These are phyloP conservation scores for Solenopsis fugax DNA, from an alignment of 1,140 invertebrate genomes.

Conservation along the genomic window DNA sequence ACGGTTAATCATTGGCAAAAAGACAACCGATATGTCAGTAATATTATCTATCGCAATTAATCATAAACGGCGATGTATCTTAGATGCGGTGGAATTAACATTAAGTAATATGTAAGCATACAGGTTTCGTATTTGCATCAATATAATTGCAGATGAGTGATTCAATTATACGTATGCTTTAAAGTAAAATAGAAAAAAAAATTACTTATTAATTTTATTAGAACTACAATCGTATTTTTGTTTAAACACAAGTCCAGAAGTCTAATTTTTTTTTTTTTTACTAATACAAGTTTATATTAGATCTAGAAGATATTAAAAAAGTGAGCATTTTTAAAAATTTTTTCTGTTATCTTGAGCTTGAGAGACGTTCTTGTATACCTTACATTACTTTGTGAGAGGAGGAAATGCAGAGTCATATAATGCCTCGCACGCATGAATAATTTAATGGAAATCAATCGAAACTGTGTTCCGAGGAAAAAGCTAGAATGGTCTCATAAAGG, in stretches of 20 bases:
- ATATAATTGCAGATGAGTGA: background rate
- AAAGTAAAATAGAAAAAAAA: background rate
- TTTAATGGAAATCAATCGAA: background rate
- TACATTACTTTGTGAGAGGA: background rate
- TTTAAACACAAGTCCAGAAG: background rate
- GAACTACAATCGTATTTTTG: background rate
- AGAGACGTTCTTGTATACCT: background rate
- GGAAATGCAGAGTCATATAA: conserved; percentile 10
- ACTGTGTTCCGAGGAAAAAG: background rate
- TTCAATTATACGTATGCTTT: background rate
- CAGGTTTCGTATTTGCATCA: background rate
- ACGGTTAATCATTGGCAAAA: conserved; percentile 59
- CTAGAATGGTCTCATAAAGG: conserved; percentile 40
- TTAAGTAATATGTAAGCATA: background rate
- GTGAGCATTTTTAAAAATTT: background rate
- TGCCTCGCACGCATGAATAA: background rate
- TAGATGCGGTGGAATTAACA: background rate
- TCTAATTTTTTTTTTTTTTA: too few species aligned
- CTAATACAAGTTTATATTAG: background rate
- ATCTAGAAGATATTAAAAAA: background rate
- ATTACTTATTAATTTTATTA: background rate
- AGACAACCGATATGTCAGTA: conserved; percentile 30
- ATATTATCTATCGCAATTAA: conserved; percentile 45
- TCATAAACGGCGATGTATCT: conserved; percentile 15
- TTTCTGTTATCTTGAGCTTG: background rate